Base-by-base conservation (phyloP, 2,113 vertebrate species). In the Pica pica region DNA sequence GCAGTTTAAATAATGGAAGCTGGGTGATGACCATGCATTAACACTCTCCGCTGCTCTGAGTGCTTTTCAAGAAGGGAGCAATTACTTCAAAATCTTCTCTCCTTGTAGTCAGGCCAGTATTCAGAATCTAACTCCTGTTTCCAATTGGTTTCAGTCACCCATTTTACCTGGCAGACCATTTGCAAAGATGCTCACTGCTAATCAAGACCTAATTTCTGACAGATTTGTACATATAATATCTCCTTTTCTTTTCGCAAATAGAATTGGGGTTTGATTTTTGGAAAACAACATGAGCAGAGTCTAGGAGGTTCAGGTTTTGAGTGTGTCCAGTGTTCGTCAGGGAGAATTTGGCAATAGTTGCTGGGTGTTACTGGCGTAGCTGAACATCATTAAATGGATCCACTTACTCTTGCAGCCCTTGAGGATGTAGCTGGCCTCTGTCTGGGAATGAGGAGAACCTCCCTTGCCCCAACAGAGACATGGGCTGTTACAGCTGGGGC, bases 1-100 rank as follows among this genome's bases (percentile, higher is more conserved):
- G 83, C 37, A 93, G 71, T 52, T 94, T 87, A 78, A 94, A 67
- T 75, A 90, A 77, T 63, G 41, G 55, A 87, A 49, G 37, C 44
- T 90, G 76, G 68, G 75, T 86, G 79, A 67, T 86, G 71, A 92
- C 64, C 85, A 90, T 22, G 15, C 71, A 80, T 86, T 88, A 96
- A 93, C 59, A 68, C 56, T 74, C 95, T 83, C 67, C 87, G 71
- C 78, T 86, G 63, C 55, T 74, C 22, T 67, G 42, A 89, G 28
- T 78, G 64, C 22, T 88, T 91, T 93, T 83, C 50, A 79, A 82
- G 63, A 90, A 92, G 44, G 49, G 57, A 87, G n/a, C 52, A 71
- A 49, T 94, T 83, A 57, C 24, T 86, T 78, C 69, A 63, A 75
- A 55, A 64, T 74, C 64, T 89, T 65, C 44, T 56, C 13, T 87